Evolutionary conservation across 2,113 vertebrate species (phyloP).

Genomic region (Chamaetylas fuelleborni): DNA sequence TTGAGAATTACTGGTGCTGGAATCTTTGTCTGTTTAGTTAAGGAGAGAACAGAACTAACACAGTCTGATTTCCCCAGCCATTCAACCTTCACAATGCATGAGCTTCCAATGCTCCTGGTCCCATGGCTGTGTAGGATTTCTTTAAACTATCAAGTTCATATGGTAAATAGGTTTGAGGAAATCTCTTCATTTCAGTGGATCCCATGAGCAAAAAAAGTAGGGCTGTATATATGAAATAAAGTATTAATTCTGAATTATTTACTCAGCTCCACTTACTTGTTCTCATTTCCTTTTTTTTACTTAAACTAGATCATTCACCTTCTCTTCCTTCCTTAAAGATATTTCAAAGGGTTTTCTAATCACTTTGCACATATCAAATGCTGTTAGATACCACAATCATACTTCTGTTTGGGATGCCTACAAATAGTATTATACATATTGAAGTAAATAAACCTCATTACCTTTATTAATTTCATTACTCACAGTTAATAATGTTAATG

Average conservation of each 20-base stretch:
- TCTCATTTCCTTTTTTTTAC: constrained; percentile 42
- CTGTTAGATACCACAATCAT: neutral
- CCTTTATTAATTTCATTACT: constrained; percentile 44
- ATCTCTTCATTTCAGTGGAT: constrained; percentile 1
- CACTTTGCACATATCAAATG: neutral
- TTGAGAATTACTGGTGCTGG: neutral
- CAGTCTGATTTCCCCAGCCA: neutral
- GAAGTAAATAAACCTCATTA: constrained; percentile 60
- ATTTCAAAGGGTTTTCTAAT: constrained; percentile 45
- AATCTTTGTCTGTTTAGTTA: neutral
- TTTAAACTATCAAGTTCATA: neutral
- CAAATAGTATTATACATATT: neutral
- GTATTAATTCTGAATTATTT: constrained; percentile 47
- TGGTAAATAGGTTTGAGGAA: constrained; percentile 25
- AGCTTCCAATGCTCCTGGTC: neutral
- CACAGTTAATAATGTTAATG: constrained; percentile 14
- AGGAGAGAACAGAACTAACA: neutral
- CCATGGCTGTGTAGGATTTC: neutral
- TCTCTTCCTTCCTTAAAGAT: constrained; percentile 13
- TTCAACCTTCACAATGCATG: neutral
- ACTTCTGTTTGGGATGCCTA: neutral
- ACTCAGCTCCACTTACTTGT: constrained; percentile 8
- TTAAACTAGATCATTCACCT: constrained; percentile 33
- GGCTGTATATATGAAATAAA: neutral
- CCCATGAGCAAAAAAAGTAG: neutral